phyloP scores from a whole-genome alignment of 2,888 invertebrate species.

The Dasypogon diadema region DNA sequence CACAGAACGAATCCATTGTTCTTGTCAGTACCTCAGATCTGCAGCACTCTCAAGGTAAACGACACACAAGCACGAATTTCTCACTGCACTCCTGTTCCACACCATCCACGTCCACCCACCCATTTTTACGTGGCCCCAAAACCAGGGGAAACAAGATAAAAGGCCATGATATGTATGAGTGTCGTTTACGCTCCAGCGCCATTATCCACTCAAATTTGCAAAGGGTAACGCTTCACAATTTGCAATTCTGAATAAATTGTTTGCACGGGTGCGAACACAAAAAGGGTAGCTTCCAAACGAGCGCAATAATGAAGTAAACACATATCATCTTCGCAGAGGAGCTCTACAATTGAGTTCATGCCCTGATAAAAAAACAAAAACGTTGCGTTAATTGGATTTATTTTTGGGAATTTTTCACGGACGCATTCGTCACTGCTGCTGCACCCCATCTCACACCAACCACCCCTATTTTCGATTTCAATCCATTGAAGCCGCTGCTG shows the following conservation, averaged over 20 bases:
- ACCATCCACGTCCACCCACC: no score
- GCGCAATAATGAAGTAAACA: constrained; percentile 22
- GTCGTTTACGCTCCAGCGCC: constrained; percentile 24
- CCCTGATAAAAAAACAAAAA: constrained; percentile 28
- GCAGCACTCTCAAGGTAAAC: neutral
- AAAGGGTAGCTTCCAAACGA: constrained; percentile 11
- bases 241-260: constrained; percentile 41
- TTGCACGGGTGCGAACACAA: constrained; percentile 3
- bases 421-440: no score
- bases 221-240: constrained; percentile 35
- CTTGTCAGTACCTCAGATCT: neutral
- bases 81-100: neutral
- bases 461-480: neutral
- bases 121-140: neutral
- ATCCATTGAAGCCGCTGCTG: neutral
- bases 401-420: neutral
- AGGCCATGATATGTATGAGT: constrained; percentile 13
- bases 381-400: constrained; percentile 24
- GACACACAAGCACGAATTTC: constrained; percentile 10
- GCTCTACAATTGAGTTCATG: constrained; percentile 7
- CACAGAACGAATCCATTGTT: neutral
- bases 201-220: constrained; percentile 37
- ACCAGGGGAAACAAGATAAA: constrained; percentile 7
- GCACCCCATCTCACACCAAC: neutral
- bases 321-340: constrained; percentile 7